Base-by-base conservation (phyloP, 2,888 invertebrate genomes). In the Chaetoderma sp. region DNA sequence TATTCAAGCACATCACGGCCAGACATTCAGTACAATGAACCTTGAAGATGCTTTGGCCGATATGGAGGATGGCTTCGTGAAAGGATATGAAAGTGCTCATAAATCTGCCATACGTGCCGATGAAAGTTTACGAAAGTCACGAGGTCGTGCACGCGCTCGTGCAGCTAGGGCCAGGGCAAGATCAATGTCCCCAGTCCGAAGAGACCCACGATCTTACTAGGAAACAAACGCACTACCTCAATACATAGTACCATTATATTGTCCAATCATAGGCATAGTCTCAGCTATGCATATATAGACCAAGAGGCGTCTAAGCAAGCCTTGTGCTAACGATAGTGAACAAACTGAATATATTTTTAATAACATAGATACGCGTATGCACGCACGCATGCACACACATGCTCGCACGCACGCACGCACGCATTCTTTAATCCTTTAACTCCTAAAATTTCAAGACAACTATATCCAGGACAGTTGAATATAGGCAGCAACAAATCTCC, bases 1-100 rank as follows among this genome's bases (percentile, higher is more conserved):
- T 25, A 83, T 87, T 63, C 79, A 84, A 39, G 82, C 85, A 16
- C 85, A 85, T 65, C 84, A 86, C 63, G 75, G 78, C 42, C 79
- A 83, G 55, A 75, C 82, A 4, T 77, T 82, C 63, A 81, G 81
- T 39, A 79, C 80, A 13, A 66, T 81, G 56, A 78, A 78, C 16
- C 72, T 86, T 49, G 84, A 85, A 56, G 79, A 79, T 36, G 81
- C 81, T 18, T 71, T 86, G 2, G 77, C 77, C 0, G 83, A 82
- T 67, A 78, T 84, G 74, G 80, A 81, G 42, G 83, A 83, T 59
- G 81, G 83, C 16, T 80, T 83, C 65, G 64, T 72, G 52, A 75
- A 76, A 6, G 79, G 78, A 8, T 82, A 83, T 60, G 70, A 74
- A 16, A 71, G 77, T 28, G 77, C 78, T 47, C 63, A 68, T 27